Percentiles rank a stretch among this genome's conserved stretches.
phyloP scores from a whole-genome alignment of 2,888 invertebrate species.

The Clunio marinus region DNA sequence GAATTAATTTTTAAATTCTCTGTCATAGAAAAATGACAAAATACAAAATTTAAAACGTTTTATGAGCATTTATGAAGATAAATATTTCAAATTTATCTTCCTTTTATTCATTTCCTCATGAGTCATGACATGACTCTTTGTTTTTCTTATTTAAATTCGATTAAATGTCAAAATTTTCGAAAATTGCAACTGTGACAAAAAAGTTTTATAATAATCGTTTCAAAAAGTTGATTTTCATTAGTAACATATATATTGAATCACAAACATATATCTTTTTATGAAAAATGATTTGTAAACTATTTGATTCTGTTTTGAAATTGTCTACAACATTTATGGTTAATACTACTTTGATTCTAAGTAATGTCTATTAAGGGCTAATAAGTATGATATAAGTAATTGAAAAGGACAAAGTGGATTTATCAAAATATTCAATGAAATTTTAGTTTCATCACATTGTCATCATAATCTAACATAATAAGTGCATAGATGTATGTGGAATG shows the following conservation, averaged over 20 bases:
- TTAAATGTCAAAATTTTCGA: constrained; percentile 10
- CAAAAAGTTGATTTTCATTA: not conserved
- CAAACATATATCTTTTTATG: constrained; percentile 11
- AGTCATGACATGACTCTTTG: not conserved
- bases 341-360: constrained; percentile 8
- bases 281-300: constrained; percentile 5
- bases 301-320: not conserved
- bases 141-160: constrained; percentile 15
- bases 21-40: not conserved
- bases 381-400: not conserved
- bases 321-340: constrained; percentile 13
- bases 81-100: not conserved
- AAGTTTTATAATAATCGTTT: not conserved
- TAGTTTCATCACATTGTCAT: too few relatives aligned
- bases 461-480: too few relatives aligned
- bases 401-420: constrained; percentile 1
- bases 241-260: constrained; percentile 9
- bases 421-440: too few relatives aligned
- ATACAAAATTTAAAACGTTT: not conserved
- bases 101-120: too few relatives aligned
- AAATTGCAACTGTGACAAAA: constrained; percentile 10
- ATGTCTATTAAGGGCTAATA: constrained; percentile 14
- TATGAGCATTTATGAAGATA: not conserved
- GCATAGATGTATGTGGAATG: too few relatives aligned
- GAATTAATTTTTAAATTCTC: not conserved